phyloP scores from a whole-genome alignment of 2,797 vertebrate species.

The Vireo griseus region DNA sequence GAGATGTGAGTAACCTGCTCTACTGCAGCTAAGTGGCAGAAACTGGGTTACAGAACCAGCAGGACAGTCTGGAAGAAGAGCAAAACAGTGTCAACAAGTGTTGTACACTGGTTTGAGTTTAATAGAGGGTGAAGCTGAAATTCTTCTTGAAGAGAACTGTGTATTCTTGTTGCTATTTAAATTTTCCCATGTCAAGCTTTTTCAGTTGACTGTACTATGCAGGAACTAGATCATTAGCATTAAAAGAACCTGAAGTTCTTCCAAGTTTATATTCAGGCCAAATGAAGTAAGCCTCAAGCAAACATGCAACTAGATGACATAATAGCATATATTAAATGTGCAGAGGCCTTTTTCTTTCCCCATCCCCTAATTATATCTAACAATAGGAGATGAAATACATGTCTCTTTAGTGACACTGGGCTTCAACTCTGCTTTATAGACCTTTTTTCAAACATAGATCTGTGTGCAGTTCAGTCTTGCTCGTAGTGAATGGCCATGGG shows the following conservation, averaged over 20 bases:
- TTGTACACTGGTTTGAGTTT: background rate
- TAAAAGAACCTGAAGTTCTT: constrained; percentile 62
- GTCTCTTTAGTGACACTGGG: background rate
- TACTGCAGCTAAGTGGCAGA: background rate
- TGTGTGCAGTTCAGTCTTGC: background rate
- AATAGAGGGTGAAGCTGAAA: background rate
- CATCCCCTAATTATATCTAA: constrained; percentile 4
- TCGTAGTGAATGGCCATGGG: background rate
- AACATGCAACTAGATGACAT: constrained; percentile 30
- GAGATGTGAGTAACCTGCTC: background rate
- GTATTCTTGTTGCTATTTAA: background rate
- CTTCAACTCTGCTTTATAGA: background rate
- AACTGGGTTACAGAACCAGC: background rate
- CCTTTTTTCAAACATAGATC: background rate
- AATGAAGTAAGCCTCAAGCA: constrained; percentile 46
- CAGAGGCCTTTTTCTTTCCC: constrained; percentile 11
- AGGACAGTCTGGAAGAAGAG: background rate
- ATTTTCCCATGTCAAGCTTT: background rate
- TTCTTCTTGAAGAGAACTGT: background rate
- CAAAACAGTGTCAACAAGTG: background rate
- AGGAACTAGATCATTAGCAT: constrained; percentile 46
- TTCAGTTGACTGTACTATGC: constrained; percentile 26
- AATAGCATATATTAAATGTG: constrained; percentile 26
- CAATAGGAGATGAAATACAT: background rate
- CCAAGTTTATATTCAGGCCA: constrained; percentile 52